These are phyloP conservation scores for Agonopterix alstromeriana DNA, from an alignment of 2,888 invertebrate species.

Conservation along the genomic window DNA sequence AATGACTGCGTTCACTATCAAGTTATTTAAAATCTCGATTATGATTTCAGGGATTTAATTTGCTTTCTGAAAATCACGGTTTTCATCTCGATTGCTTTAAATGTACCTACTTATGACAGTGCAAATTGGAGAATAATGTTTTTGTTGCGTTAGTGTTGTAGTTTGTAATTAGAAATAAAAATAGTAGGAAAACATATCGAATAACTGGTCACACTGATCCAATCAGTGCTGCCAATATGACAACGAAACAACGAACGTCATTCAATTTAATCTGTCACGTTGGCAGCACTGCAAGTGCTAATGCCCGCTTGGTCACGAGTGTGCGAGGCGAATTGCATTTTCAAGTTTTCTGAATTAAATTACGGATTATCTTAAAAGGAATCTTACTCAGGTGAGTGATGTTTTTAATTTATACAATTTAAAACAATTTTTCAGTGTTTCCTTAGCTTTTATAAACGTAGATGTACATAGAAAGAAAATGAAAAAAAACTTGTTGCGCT, in stretches of 20 bases:
- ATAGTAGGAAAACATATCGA: not conserved
- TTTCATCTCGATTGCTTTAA: too few relatives aligned
- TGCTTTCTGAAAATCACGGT: too few relatives aligned
- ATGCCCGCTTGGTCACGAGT: conserved; percentile 70
- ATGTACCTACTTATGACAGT: not conserved
- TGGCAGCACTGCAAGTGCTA: conserved; percentile 57
- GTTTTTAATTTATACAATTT: conserved; percentile 3
- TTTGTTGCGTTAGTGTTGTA: too few relatives aligned
- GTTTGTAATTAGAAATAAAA: not conserved
- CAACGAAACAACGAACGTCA: conserved; percentile 8
- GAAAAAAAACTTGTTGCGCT: conserved; percentile 33
- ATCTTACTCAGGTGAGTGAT: conserved; percentile 30
- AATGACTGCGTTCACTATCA: too few relatives aligned
- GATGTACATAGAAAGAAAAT: conserved; percentile 3
- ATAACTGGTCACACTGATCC: not conserved
- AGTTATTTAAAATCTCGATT: too few relatives aligned
- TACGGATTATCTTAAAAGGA: conserved; percentile 28
- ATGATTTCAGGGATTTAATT: too few relatives aligned
- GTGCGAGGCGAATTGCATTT: conserved; percentile 35
- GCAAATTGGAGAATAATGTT: not conserved
- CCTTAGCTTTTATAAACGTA: not conserved
- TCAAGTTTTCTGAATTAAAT: conserved; percentile 32
- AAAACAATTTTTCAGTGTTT: not conserved
- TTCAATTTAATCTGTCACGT: conserved; percentile 25
- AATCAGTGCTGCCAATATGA: conserved; percentile 15